Evolutionary conservation across 2,113 vertebrate species (phyloP).

Genomic region (Clinocottus analis): DNA sequence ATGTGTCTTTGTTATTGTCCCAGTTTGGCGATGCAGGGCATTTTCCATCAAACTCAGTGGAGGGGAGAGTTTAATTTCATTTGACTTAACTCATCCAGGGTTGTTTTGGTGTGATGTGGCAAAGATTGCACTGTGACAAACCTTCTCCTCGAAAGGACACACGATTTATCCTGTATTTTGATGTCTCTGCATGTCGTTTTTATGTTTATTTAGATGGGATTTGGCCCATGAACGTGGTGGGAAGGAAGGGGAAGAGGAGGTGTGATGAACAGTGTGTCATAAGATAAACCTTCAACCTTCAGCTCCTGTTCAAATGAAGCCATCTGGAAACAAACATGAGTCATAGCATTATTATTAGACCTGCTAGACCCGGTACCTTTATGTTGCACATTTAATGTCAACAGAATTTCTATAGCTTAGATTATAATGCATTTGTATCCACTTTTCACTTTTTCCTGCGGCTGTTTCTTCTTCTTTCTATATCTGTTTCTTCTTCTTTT

Average conservation of each 20-base stretch:
- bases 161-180: conserved; percentile 7
- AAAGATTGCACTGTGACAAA: background rate
- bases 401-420: background rate
- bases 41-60: conserved; percentile 41
- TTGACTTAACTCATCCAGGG: conserved; percentile 16
- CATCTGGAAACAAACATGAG: conserved; percentile 50
- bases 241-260: conserved; percentile 26
- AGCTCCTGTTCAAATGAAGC: conserved; percentile 39
- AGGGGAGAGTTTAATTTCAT: conserved; percentile 46
- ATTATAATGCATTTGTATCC: background rate
- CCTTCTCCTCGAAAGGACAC: conserved; percentile 18
- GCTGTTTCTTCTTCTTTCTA: background rate
- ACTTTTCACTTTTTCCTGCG: background rate
- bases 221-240: background rate
- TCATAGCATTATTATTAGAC: conserved; percentile 49
- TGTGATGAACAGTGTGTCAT: conserved; percentile 41
- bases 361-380: conserved; percentile 18
- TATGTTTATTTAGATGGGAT: conserved; percentile 27
- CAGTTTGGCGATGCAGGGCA: conserved; percentile 31
- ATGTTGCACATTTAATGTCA: conserved; percentile 11
- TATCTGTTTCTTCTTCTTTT: conserved; percentile 1
- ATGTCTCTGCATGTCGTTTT: conserved; percentile 1
- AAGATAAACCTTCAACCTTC: conserved; percentile 44
- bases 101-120: conserved; percentile 9
- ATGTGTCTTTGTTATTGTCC: conserved; percentile 29